Conservation (phyloP, 2,888 invertebrate genomes). For the Lycocerus yunnanus region DNA sequence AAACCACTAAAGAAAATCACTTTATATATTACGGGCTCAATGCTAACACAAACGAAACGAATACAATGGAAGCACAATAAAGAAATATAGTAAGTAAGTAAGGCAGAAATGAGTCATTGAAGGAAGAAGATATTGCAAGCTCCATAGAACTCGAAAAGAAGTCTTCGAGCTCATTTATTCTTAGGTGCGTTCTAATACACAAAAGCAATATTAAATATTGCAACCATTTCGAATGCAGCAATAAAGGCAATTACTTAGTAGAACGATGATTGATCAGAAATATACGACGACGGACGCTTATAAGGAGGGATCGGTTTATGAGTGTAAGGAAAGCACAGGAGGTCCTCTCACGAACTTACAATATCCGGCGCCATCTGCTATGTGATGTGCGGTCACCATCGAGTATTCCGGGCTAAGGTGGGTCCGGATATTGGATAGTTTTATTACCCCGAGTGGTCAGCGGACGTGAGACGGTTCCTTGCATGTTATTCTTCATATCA, state of each 20-base stretch:
- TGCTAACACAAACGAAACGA: constrained; percentile 24
- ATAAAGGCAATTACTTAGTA: constrained; percentile 33
- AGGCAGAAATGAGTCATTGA: constrained; percentile 35
- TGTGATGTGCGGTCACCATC: constrained; percentile 40
- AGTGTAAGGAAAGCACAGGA: constrained; percentile 35
- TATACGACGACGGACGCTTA: constrained; percentile 37
- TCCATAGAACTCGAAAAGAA: constrained; percentile 31
- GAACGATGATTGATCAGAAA: constrained; percentile 38
- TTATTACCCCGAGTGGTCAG: constrained; percentile 55
- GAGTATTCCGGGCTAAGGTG: constrained; percentile 40
- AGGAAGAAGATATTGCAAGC: constrained; percentile 35
- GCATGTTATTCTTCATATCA: constrained; percentile 45
- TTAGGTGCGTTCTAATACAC: constrained; percentile 20
- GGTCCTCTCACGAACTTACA: constrained; percentile 25
- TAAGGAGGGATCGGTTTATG: constrained; percentile 41
- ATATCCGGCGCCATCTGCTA: constrained; percentile 48
- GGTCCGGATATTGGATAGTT: constrained; percentile 57
- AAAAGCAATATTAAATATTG: constrained; percentile 16
- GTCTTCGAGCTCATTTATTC: constrained; percentile 33
- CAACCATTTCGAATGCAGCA: constrained; percentile 7
- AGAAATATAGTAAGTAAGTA: constrained; percentile 32
- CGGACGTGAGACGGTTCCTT: constrained; percentile 49
- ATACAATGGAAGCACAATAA: constrained; percentile 23
- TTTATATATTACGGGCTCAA: constrained; percentile 21
- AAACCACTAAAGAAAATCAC: constrained; percentile 16